phyloP scores from a whole-genome alignment of 1,140 invertebrate genomes.

The Drosophila pectinifera region DNA sequence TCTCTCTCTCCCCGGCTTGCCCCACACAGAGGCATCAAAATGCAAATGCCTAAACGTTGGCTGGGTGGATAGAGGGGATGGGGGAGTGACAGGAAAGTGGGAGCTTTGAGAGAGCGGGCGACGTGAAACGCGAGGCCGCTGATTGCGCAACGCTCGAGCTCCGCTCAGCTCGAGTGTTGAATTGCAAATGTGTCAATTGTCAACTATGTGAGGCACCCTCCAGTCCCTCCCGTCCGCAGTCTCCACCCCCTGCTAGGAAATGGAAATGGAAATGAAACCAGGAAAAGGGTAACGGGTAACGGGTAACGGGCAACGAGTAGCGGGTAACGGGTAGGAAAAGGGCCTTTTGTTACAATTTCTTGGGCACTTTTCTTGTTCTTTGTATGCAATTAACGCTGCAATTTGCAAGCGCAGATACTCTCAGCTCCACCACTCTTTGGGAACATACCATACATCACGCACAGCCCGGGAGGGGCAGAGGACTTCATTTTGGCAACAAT shows the following conservation, averaged over 20 bases:
- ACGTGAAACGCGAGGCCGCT: conserved; percentile 54
- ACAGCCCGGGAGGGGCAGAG: not conserved
- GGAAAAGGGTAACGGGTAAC: not conserved
- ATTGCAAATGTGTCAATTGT: conserved; percentile 84
- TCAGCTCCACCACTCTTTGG: not conserved
- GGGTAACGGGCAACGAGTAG: not conserved
- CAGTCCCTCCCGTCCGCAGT: conserved; percentile 10
- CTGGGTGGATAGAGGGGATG: not conserved
- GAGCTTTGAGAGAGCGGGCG: not conserved
- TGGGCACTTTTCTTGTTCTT: conserved; percentile 77
- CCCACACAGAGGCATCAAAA: conserved; percentile 46
- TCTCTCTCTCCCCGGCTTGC: not conserved
- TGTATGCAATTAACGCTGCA: conserved; percentile 82
- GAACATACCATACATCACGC: conserved; percentile 25
- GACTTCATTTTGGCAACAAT: conserved; percentile 63
- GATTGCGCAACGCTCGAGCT: conserved; percentile 62
- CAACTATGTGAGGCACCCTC: conserved; percentile 71
- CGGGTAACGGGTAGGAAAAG: conserved; percentile 3
- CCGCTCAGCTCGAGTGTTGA: conserved; percentile 71
- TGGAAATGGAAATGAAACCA: conserved; percentile 15
- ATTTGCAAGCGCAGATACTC: conserved; percentile 59
- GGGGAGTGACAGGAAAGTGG: not conserved
- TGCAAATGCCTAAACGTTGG: conserved; percentile 62
- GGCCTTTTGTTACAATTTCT: conserved; percentile 78
- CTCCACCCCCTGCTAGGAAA: not conserved